Evolutionary conservation across 2,797 vertebrate species (phyloP).

Genomic region (Eospalax fontanierii): DNA sequence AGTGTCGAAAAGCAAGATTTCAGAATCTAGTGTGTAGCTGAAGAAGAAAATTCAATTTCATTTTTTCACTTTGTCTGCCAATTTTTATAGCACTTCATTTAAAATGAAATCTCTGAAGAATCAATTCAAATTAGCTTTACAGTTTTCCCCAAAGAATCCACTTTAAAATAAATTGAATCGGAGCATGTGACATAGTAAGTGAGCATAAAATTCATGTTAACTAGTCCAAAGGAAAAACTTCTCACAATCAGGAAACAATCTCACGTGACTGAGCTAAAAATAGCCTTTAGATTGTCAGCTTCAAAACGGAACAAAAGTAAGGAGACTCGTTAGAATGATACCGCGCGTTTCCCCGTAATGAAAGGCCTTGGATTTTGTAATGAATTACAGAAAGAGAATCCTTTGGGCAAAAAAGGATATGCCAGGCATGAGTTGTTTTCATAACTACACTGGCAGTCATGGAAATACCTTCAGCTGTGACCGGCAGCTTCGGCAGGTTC

Average conservation of each 20-base stretch:
- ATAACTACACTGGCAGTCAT: constrained; percentile 18
- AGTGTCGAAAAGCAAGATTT: constrained; percentile 84
- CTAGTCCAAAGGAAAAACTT: constrained; percentile 88
- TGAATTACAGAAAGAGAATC: constrained; percentile 74
- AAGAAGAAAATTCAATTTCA: constrained; percentile 88
- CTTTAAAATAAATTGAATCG: constrained; percentile 91
- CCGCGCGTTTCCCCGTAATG: constrained; percentile 74
- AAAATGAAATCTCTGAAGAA: constrained; percentile 91
- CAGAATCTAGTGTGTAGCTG: constrained; percentile 85
- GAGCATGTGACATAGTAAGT: constrained; percentile 88
- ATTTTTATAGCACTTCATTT: constrained; percentile 90
- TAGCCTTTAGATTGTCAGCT: constrained; percentile 87
- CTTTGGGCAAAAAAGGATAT: constrained; percentile 70
- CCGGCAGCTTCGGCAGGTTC: rapidly evolving
- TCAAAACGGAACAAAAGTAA: constrained; percentile 82
- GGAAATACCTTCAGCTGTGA: neutral
- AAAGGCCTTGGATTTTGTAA: constrained; percentile 78
- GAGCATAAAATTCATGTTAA: constrained; percentile 89
- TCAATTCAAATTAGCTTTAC: constrained; percentile 91
- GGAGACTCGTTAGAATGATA: constrained; percentile 76
- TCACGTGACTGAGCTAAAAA: constrained; percentile 89
- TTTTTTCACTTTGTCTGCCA: constrained; percentile 89
- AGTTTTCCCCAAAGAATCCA: constrained; percentile 89
- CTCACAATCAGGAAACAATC: constrained; percentile 90
- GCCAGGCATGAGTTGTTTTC: constrained; percentile 66